Conservation (phyloP, 2,888 invertebrate species). For the Abscondita cerata region DNA sequence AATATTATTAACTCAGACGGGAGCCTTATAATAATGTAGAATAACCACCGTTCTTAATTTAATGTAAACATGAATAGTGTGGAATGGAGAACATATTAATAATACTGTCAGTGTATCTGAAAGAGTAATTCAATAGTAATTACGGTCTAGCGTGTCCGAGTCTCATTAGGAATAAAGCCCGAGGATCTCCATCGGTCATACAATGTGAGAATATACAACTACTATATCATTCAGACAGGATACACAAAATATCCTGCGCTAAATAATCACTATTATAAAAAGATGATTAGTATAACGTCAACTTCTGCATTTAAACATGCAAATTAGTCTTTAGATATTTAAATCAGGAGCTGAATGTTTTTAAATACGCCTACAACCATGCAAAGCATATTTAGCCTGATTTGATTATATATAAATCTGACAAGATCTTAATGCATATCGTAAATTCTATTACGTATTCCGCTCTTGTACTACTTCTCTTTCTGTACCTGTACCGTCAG, state of each 20-base stretch:
- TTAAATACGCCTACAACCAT: not conserved
- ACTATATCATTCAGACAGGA: conserved; percentile 33
- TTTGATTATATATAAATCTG: too few relatives aligned
- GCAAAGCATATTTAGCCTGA: too few relatives aligned
- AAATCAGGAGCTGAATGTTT: not conserved
- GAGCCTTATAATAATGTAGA: conserved; percentile 9
- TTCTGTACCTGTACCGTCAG: too few relatives aligned
- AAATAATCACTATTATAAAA: conserved; percentile 30
- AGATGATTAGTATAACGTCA: conserved; percentile 23
- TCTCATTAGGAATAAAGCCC: conserved; percentile 45
- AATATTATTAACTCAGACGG: conserved; percentile 16
- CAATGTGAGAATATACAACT: conserved; percentile 35
- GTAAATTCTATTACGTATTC: too few relatives aligned
- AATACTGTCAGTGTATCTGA: conserved; percentile 50
- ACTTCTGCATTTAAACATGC: conserved; percentile 16
- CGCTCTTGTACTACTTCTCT: too few relatives aligned
- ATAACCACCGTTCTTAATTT: conserved; percentile 47
- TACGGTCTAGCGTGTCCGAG: conserved; percentile 53
- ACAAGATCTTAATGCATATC: too few relatives aligned
- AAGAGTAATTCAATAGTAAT: conserved; percentile 54
- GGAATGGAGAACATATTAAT: conserved; percentile 49
- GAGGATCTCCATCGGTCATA: conserved; percentile 42
- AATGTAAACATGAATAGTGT: conserved; percentile 49
- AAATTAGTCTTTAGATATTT: not conserved
- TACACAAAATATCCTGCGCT: conserved; percentile 27